Base-by-base conservation (phyloP, 2,113 vertebrate genomes). In the Eulemur macaco region DNA sequence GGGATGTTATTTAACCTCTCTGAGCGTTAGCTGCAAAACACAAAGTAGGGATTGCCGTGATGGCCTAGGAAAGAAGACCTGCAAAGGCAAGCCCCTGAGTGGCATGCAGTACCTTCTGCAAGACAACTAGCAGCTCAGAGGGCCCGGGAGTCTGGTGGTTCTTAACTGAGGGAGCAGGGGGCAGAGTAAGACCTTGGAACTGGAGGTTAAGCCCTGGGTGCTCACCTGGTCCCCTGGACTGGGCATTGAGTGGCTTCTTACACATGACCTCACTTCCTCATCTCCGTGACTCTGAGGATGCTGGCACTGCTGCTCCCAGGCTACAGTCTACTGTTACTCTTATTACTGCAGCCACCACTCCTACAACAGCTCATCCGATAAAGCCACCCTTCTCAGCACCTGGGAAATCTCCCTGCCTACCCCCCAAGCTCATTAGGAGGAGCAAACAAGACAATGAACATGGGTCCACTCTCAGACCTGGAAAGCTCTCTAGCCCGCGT, bases 291-390 rank as follows among this genome's bases (percentile, higher is more conserved):
- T 66, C n/a, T 21, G 34, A 58, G 45, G 37, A 4, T 29, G 66
- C 34, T 12, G 6, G 52, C 52, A 54, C n/a, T 56, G 4, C 66
- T 54, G 23, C 1, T 13, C 1, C 20, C 18, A 6, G 21, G 31
- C 17, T n/a, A 2, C n/a, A 17, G 15, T 45, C 56, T 50, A 1
- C 15, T 45, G 0, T 29, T 47, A 5, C 29, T 45, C 21, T 42
- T 0, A 3, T 39, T 8, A 21, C 6, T 2, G 6, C 6, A 31
- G 37, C 34, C 23, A 18, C 21, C 7, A 7, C 1, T 9, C 0
- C 14, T 5, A 3, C 17, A 52, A 0, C 68, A 25, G 17, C 4
- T 68, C 5, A 3, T 3, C 9, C 4, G 6, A 12, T 3, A 58
- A 58, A 29, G 6, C 9, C 27, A 17, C 23, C 25, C 25, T 69